Percentiles rank a stretch among this genome's conserved stretches.
phyloP scores from a whole-genome alignment of 2,797 vertebrate genomes.

The Catharus ustulatus region DNA sequence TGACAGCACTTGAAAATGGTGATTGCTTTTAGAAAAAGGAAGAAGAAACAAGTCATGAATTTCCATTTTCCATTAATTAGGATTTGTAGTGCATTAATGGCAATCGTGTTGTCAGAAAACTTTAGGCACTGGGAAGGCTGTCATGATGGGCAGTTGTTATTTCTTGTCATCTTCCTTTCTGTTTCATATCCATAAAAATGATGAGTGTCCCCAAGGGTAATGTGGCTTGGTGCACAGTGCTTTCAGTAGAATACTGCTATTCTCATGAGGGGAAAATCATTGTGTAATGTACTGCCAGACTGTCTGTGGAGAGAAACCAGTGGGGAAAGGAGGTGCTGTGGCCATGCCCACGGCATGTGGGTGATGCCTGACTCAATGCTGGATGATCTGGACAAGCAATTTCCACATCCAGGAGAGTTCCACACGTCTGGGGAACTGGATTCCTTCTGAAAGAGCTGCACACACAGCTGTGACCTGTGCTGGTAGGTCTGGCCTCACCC shows the following conservation, averaged over 20 bases:
- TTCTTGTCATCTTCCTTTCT: constrained; percentile 1
- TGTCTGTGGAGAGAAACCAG: neutral
- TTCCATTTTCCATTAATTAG: constrained; percentile 29
- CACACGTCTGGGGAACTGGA: accelerated
- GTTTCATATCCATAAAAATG: neutral
- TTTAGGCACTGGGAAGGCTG: neutral
- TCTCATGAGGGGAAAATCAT: neutral
- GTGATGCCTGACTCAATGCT: neutral
- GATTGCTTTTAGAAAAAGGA: neutral
- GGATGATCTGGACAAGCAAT: neutral
- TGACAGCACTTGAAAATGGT: constrained; percentile 33
- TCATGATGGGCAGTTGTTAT: neutral
- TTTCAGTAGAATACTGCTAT: neutral
- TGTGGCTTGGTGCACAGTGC: neutral
- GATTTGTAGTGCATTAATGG: constrained; percentile 27
- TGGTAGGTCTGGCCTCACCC: accelerated
- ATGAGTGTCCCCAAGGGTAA: neutral
- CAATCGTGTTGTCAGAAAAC: constrained; percentile 32
- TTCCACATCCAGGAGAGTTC: neutral
- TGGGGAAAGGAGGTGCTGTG: neutral
- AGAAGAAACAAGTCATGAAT: neutral
- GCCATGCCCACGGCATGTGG: accelerated
- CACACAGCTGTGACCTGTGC: neutral
- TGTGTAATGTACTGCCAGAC: neutral
- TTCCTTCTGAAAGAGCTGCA: neutral